A percentile compares a stretch with the other conserved stretches of the same genome.
phyloP scores from a whole-genome alignment of 1,140 invertebrate species.

The Argopecten irradians region DNA sequence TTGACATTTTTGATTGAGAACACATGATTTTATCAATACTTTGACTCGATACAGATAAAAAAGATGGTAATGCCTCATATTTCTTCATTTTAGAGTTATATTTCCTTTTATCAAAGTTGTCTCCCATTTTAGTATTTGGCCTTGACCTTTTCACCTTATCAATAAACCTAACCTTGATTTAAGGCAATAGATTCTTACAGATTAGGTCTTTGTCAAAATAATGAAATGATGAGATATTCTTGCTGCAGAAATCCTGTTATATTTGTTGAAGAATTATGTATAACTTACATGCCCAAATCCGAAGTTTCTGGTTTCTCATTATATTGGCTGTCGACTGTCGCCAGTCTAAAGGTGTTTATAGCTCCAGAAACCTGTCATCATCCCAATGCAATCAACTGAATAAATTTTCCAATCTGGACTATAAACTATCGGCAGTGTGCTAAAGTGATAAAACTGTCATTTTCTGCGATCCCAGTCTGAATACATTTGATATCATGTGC shows the following conservation, averaged over 20 bases:
- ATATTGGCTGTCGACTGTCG: not conserved
- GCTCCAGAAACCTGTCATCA: not conserved
- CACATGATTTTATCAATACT: too few relatives aligned
- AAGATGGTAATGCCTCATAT: too few relatives aligned
- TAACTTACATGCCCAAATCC: not conserved
- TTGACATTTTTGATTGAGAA: too few relatives aligned
- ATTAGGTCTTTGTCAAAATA: not conserved
- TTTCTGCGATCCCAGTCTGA: conserved; percentile 6
- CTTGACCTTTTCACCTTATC: not conserved
- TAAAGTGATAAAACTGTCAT: conserved; percentile 14
- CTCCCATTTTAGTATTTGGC: not conserved
- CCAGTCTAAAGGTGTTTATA: not conserved
- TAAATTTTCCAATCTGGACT: conserved; percentile 22
- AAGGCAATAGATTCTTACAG: not conserved
- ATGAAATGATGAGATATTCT: not conserved
- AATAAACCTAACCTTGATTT: not conserved
- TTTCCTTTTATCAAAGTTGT: not conserved
- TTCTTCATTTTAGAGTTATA: too few relatives aligned
- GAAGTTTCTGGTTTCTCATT: not conserved
- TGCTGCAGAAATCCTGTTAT: not conserved
- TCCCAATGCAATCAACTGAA: conserved; percentile 12
- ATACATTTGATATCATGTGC: conserved; percentile 10
- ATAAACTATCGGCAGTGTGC: conserved; percentile 14
- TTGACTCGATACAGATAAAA: too few relatives aligned
- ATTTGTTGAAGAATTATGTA: not conserved